Evolutionary conservation across 2,888 invertebrate genomes (phyloP), one percentile per base, ranked within the genome.

Genomic region (Atherix ibis): DNA sequence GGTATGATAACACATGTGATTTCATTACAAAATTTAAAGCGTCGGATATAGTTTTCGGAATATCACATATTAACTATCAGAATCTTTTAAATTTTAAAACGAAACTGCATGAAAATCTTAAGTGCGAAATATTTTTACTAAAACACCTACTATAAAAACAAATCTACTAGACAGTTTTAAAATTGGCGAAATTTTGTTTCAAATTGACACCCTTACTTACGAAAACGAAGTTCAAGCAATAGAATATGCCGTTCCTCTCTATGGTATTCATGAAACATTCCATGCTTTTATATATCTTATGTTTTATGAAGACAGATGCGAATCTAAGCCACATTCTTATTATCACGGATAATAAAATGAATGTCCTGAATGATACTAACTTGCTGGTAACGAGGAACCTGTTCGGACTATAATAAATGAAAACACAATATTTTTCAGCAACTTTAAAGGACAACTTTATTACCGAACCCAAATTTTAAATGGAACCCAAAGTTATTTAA

Each of bases 1-100:
- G 44, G 4, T 44, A 44, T 13, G 45, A 44, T 18, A 45, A 41
- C 30, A 31, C 41, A 0, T 26, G 44, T 9, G 40, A 43, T 9
- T 43, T 44, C 1, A 42, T 43, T 0, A 44, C 37, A 0, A 35
- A 37, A 9, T 17, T 15, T 13, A 45, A 36, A 33, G 43, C 42
- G 1, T 22, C 18, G 2, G 44, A 44, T 10, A 28, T 42, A 24
- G 41, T 44, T 32, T 40, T 44, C 10, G 41, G 40, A 9, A 34
- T 41, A n/a, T n/a, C 27, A 3, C 27, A 30, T 4, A 22, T 35
- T 4, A 38, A 38, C 18, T 38, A 18, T 27, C 38, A 38, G 27
- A 31, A 35, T 12, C 14, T 38, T n/a, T n/a, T n/a, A n/a, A n/a
- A n/a, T n/a, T n/a, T n/a, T n/a, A n/a, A n/a, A n/a, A n/a, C n/a